phyloP scores from a whole-genome alignment of 1,140 invertebrate genomes.

The Drosophila tani region DNA sequence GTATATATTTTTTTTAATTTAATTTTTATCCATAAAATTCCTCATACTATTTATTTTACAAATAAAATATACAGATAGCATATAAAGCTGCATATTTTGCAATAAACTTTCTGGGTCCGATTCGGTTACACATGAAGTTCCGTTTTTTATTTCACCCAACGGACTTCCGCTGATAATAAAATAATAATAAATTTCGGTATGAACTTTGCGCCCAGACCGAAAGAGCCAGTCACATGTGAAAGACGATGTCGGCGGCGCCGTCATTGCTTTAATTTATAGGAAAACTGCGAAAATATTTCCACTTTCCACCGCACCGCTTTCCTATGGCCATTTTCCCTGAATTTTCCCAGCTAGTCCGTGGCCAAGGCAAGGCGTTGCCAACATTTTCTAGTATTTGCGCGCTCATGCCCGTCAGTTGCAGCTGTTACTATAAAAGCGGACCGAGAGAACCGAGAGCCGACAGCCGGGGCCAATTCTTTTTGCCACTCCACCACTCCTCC shows the following conservation, averaged over 20 bases:
- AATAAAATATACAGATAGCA: neutral
- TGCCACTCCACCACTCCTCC: conserved; percentile 6
- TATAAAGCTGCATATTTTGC: neutral
- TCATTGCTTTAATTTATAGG: conserved; percentile 72
- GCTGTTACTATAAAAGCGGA: conserved; percentile 71
- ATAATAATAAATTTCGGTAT: conserved; percentile 73
- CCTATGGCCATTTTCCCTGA: conserved; percentile 16
- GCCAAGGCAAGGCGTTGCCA: conserved; percentile 43
- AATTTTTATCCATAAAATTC: neutral
- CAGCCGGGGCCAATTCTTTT: conserved; percentile 53
- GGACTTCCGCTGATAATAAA: conserved; percentile 60
- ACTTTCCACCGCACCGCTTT: conserved; percentile 11
- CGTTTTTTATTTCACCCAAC: conserved; percentile 32
- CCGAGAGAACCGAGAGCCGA: conserved; percentile 31
- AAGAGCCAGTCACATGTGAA: conserved; percentile 60
- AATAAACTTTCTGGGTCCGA: conserved; percentile 8
- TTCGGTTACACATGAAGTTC: conserved; percentile 17
- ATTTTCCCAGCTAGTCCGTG: conserved; percentile 28
- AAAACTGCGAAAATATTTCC: conserved; percentile 63
- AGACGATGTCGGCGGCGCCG: conserved; percentile 46
- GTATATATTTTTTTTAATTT: neutral
- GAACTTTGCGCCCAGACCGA: conserved; percentile 52
- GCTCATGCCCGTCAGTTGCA: conserved; percentile 80
- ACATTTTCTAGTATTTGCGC: conserved; percentile 64
- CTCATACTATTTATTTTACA: too few relatives aligned